Conservation (phyloP, 2,113 vertebrate species). For the Todiramphus chloris region DNA sequence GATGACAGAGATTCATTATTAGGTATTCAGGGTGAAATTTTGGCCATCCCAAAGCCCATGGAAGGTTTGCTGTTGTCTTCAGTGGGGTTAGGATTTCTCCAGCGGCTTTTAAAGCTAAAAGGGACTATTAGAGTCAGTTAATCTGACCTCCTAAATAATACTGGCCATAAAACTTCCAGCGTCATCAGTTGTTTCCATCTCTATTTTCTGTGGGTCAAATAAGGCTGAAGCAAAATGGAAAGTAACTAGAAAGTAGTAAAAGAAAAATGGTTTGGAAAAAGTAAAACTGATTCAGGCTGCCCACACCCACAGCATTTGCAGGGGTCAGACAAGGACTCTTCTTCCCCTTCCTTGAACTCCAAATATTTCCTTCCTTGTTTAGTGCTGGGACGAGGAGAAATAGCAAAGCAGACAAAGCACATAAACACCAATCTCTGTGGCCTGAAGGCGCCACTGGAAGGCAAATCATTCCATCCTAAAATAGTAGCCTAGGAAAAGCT, state of each 20-base stretch:
- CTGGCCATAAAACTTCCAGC: neutral
- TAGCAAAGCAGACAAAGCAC: constrained; percentile 44
- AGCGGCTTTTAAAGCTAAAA: constrained; percentile 14
- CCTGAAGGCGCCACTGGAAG: constrained; percentile 32
- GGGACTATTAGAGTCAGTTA: neutral
- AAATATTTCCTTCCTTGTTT: constrained; percentile 55
- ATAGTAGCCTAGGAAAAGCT: constrained; percentile 38
- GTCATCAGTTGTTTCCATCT: neutral
- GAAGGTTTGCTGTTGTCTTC: constrained; percentile 16
- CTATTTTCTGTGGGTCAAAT: constrained; percentile 35
- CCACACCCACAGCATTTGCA: constrained; percentile 49
- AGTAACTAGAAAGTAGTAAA: constrained; percentile 68
- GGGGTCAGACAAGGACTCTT: constrained; percentile 57
- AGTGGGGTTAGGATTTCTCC: neutral
- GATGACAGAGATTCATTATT: neutral
- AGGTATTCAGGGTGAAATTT: neutral
- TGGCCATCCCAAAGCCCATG: neutral
- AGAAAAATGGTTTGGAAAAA: constrained; percentile 21
- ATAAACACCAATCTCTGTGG: constrained; percentile 25
- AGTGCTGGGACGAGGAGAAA: neutral
- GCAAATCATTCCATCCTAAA: constrained; percentile 34
- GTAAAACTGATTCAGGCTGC: constrained; percentile 20
- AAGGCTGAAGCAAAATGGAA: constrained; percentile 52
- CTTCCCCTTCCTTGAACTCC: constrained; percentile 53
- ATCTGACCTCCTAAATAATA: constrained; percentile 22